Conservation (phyloP, 2,888 invertebrate species). For the Cryptocheilus praepositus region DNA sequence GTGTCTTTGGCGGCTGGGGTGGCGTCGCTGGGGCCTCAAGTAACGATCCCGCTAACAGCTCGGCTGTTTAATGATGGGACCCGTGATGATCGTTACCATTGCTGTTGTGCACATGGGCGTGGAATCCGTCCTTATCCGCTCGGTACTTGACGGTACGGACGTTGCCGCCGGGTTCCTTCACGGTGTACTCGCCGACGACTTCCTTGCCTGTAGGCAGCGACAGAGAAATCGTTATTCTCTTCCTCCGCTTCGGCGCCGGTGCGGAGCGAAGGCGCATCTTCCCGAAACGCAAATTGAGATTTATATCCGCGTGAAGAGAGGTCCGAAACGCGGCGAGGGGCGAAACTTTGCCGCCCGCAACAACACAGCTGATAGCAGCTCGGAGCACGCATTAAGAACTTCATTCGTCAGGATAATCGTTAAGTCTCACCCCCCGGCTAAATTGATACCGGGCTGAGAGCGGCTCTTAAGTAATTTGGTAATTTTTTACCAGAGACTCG, state of each 20-base stretch:
- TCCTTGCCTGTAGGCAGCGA: conserved; percentile 80
- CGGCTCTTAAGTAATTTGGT: not conserved
- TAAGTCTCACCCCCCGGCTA: not conserved
- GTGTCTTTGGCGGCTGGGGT: no score
- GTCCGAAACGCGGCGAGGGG: not conserved
- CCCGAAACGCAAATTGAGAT: conserved; percentile 17
- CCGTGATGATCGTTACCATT: conserved; percentile 55
- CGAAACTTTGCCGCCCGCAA: not conserved
- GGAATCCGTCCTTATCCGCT: conserved; percentile 80
- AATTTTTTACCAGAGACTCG: not conserved
- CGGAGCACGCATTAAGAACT: not conserved
- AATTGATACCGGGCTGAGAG: conserved; percentile 1
- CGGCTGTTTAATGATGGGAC: not conserved
- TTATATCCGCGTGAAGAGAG: conserved; percentile 5
- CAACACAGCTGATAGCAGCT: not conserved
- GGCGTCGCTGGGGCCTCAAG: no score
- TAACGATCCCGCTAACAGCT: not conserved
- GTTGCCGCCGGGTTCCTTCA: conserved; percentile 81
- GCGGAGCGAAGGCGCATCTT: not conserved
- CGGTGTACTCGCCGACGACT: conserved; percentile 82
- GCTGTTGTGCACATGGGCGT: conserved; percentile 76
- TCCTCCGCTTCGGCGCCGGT: no score
- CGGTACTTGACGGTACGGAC: conserved; percentile 81
- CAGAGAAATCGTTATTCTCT: conserved; percentile 4
- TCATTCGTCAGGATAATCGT: conserved; percentile 18